Conservation (phyloP, 1,140 invertebrate species). For the Papilio polytes region DNA sequence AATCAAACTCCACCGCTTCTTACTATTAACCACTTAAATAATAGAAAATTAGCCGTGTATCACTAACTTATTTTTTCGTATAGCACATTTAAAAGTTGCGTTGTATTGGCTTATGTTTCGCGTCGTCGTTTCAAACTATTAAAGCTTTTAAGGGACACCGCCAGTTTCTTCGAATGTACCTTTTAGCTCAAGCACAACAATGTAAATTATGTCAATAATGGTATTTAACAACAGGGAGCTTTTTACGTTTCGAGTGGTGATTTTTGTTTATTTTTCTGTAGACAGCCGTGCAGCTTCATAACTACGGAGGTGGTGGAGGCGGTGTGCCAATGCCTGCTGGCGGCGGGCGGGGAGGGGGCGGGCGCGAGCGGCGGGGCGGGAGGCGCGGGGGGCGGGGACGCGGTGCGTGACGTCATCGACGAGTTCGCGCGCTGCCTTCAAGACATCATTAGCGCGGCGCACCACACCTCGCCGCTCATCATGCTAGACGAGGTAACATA, state of each 20-base stretch:
- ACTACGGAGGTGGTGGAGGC: constrained; percentile 97
- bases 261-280: constrained; percentile 64
- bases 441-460: constrained; percentile 92
- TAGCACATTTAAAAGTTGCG: no score
- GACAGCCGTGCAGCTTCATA: constrained; percentile 94
- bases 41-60: no score
- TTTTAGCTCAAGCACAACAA: no score
- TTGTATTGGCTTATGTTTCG: no score
- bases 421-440: constrained; percentile 97
- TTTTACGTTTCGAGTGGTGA: neutral
- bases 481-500: constrained; percentile 51
- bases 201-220: no score
- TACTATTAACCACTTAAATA: no score
- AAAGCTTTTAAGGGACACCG: no score
- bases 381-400: constrained; percentile 77
- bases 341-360: constrained; percentile 93
- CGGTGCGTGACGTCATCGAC: constrained; percentile 94
- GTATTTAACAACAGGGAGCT: no score
- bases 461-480: constrained; percentile 53
- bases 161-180: no score
- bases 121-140: no score
- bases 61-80: no score
- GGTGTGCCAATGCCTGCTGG: constrained; percentile 96
- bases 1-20: no score
- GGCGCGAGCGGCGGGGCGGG: constrained; percentile 86